These are phyloP conservation scores for Myotis planiceps DNA, from an alignment of 2,797 vertebrate genomes.

Conservation along the genomic window DNA sequence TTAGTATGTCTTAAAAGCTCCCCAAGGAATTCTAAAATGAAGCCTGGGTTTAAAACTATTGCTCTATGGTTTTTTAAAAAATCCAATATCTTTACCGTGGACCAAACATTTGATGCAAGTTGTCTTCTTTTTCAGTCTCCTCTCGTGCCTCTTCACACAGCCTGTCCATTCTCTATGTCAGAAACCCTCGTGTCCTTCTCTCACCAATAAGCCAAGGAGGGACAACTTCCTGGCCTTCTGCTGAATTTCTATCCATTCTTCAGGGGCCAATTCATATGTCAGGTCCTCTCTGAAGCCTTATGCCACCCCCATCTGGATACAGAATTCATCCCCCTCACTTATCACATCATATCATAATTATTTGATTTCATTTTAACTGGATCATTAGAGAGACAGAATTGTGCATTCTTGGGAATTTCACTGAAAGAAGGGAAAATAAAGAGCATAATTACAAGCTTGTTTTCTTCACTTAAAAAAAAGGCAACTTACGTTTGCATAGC, in stretches of 20 bases:
- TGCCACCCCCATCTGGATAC: background rate
- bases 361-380: constrained; percentile 74
- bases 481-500: constrained; percentile 60
- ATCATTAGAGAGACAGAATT: constrained; percentile 77
- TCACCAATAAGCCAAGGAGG: background rate
- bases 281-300: constrained; percentile 36
- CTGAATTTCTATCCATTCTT: background rate
- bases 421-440: constrained; percentile 76
- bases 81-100: background rate
- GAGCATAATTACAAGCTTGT: constrained; percentile 67
- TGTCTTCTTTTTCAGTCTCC: background rate
- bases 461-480: constrained; percentile 68
- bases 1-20: background rate
- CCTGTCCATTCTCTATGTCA: background rate
- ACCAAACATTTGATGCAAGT: background rate
- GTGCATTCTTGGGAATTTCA: constrained; percentile 77
- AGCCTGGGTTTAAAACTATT: background rate
- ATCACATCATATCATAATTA: constrained; percentile 74
- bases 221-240: background rate
- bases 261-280: background rate
- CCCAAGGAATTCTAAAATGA: background rate
- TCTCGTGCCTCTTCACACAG: background rate
- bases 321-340: constrained; percentile 63
- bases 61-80: background rate
- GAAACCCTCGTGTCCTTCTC: background rate